phyloP scores from a whole-genome alignment of 2,113 vertebrate species.

The Dinomys branickii region DNA sequence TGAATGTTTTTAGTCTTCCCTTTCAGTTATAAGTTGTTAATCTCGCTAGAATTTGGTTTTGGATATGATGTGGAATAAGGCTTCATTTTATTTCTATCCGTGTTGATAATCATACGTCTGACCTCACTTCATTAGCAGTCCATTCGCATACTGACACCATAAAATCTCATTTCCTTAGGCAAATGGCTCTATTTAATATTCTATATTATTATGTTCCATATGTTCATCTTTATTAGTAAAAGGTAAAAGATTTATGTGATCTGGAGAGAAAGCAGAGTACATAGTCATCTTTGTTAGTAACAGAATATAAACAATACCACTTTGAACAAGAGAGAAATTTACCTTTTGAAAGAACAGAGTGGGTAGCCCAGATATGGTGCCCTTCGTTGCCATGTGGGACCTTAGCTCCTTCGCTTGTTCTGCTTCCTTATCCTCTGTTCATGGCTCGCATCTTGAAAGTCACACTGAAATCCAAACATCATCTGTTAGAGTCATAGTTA shows the following conservation, averaged over 20 bases:
- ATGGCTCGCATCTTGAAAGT: conserved; percentile 26
- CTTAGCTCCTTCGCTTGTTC: not conserved
- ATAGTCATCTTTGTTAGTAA: conserved; percentile 1
- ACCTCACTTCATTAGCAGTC: conserved; percentile 8
- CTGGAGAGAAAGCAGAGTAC: too few relatives aligned
- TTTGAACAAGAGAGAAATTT: conserved; percentile 18
- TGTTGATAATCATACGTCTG: conserved; percentile 1
- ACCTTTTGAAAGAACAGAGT: not conserved
- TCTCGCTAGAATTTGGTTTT: conserved; percentile 29
- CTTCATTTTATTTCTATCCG: conserved; percentile 60
- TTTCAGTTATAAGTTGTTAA: conserved; percentile 26
- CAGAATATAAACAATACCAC: not conserved
- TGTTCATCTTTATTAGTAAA: conserved; percentile 22
- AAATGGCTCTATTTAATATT: not conserved
- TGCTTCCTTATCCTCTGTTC: not conserved
- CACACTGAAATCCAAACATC: not conserved
- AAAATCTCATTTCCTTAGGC: not conserved
- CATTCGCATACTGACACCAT: not conserved
- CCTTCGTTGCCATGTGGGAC: not conserved
- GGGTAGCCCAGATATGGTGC: not conserved
- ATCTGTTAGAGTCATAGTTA: not conserved
- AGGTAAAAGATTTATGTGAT: too few relatives aligned
- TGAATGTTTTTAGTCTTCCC: not conserved
- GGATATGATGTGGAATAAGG: not conserved
- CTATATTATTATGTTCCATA: not conserved